Conservation (phyloP, 2,888 invertebrate species). For the Thymelicus lineola region DNA sequence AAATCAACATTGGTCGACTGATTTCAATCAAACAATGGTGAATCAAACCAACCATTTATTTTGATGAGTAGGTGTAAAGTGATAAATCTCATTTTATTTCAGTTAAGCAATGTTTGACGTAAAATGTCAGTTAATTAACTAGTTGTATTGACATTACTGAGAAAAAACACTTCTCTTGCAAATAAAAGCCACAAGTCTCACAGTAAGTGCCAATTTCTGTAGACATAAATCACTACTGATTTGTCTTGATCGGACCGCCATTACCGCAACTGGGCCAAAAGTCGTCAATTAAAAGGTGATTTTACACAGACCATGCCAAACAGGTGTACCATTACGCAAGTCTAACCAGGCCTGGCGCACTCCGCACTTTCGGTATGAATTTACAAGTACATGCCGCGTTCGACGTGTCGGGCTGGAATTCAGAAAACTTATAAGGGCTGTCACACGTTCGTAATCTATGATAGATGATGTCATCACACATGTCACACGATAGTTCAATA, state of each 20-base stretch:
- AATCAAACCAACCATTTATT: too few species aligned
- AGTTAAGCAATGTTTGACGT: neutral
- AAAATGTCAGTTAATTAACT: neutral
- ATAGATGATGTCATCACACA: too few species aligned
- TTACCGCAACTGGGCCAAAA: constrained; percentile 32
- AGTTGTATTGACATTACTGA: constrained; percentile 1
- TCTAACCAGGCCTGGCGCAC: too few species aligned
- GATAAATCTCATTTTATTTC: neutral
- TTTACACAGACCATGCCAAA: constrained; percentile 19
- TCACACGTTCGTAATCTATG: too few species aligned
- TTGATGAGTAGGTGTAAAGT: too few species aligned
- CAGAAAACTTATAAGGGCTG: too few species aligned
- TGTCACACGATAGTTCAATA: too few species aligned
- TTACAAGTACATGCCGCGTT: too few species aligned
- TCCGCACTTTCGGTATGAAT: too few species aligned
- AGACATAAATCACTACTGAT: constrained; percentile 37
- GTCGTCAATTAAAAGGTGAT: constrained; percentile 34
- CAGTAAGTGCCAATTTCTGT: constrained; percentile 30
- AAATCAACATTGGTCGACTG: too few species aligned
- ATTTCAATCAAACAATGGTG: too few species aligned
- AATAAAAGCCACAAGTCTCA: constrained; percentile 24
- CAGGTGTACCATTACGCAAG: constrained; percentile 34
- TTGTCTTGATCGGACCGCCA: constrained; percentile 34
- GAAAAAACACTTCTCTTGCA: constrained; percentile 17
- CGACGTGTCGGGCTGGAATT: too few species aligned